Conservation (phyloP, 2,888 invertebrate genomes). For the Folsomia manolachei region DNA sequence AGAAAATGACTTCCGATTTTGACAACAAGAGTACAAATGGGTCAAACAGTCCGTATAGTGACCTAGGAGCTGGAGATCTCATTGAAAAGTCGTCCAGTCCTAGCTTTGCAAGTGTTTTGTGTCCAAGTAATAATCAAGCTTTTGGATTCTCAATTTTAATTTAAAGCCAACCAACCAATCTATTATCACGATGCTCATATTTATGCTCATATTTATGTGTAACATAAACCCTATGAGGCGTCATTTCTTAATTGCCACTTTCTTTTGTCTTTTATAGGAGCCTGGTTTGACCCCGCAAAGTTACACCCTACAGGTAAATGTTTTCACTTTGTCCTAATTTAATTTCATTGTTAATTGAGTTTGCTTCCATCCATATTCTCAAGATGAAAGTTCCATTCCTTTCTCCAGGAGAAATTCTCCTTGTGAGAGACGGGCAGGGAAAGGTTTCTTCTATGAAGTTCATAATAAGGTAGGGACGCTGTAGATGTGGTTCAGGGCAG, state of each 20-base stretch:
- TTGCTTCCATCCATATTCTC: too few relatives aligned
- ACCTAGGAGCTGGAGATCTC: slow-evolving; percentile 38
- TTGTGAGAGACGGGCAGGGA: background rate
- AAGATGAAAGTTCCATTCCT: too few relatives aligned
- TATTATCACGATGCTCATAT: background rate
- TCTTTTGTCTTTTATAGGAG: slow-evolving; percentile 70
- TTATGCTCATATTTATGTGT: too few relatives aligned
- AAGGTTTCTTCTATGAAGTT: background rate
- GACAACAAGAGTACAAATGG: slow-evolving; percentile 43
- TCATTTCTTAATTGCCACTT: slow-evolving; percentile 14
- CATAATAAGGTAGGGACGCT: background rate
- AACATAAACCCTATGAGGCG: too few relatives aligned
- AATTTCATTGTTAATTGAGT: background rate
- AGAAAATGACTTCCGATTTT: slow-evolving; percentile 32
- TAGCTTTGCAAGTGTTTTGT: slow-evolving; percentile 36
- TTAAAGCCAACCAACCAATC: background rate
- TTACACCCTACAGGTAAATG: slow-evolving; percentile 85
- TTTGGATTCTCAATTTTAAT: background rate
- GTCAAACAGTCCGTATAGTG: slow-evolving; percentile 40
- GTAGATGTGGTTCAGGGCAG: too few relatives aligned
- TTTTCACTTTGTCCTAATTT: background rate
- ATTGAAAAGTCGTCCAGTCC: slow-evolving; percentile 31
- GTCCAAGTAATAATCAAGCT: slow-evolving; percentile 43
- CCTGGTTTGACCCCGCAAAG: slow-evolving; percentile 89
- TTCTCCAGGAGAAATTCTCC: background rate